Conservation (phyloP, 1,140 invertebrate genomes). For the Drosophila bocki region DNA sequence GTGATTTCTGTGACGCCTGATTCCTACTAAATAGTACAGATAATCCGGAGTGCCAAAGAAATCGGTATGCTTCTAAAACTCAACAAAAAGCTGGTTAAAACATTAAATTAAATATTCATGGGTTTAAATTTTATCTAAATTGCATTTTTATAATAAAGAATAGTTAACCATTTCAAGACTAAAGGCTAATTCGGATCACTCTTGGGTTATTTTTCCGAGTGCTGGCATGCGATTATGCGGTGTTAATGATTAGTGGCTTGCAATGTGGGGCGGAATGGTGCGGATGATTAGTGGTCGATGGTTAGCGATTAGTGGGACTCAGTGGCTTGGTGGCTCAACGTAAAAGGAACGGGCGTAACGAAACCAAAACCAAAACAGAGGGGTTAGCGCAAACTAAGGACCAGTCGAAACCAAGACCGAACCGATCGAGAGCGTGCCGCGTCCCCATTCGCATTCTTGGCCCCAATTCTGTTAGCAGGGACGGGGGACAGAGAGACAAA, state of each 20-base stretch:
- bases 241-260: conserved; percentile 44
- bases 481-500: conserved; percentile 45
- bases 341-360: conserved; percentile 30
- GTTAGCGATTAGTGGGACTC: conserved; percentile 66
- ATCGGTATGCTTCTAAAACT: too few relatives aligned
- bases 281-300: conserved; percentile 63
- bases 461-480: conserved; percentile 34
- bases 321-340: conserved; percentile 41
- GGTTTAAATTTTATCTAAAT: too few relatives aligned
- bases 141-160: accelerated
- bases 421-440: conserved; percentile 6
- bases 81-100: too few relatives aligned
- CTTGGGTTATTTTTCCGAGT: conserved; percentile 7
- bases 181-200: not conserved
- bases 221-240: conserved; percentile 54
- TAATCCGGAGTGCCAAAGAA: too few relatives aligned
- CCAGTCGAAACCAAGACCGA: conserved; percentile 33
- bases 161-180: not conserved
- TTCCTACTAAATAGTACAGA: too few relatives aligned
- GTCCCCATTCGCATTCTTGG: conserved; percentile 5
- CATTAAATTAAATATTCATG: too few relatives aligned
- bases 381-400: conserved; percentile 61
- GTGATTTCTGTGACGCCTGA: too few relatives aligned
- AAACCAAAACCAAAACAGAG: conserved; percentile 45
- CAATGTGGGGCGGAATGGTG: conserved; percentile 72